phyloP scores from a whole-genome alignment of 2,113 vertebrate genomes.

The Cheilinus undulatus region DNA sequence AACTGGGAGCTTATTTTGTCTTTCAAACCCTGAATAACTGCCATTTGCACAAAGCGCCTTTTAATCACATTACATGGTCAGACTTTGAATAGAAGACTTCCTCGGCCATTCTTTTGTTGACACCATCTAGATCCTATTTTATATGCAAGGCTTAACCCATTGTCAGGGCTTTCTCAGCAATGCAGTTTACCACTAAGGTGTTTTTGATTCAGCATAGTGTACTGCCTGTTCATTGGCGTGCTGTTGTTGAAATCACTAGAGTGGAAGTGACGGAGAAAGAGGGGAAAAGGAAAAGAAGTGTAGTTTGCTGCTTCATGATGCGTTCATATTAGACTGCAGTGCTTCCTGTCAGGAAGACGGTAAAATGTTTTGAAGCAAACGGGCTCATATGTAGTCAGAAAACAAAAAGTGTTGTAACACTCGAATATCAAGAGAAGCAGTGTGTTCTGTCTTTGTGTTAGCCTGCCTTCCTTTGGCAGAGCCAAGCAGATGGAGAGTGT shows the following conservation, averaged over 20 bases:
- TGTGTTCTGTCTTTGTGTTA: conserved; percentile 30
- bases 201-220: conserved; percentile 58
- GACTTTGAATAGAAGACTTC: conserved; percentile 69
- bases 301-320: conserved; percentile 47
- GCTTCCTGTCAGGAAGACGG: conserved; percentile 55
- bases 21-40: conserved; percentile 73
- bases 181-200: conserved; percentile 60
- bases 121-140: conserved; percentile 70
- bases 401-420: conserved; percentile 50
- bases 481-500: conserved; percentile 59
- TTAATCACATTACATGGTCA: conserved; percentile 80
- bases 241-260: conserved; percentile 51
- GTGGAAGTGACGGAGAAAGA: conserved; percentile 41
- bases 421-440: conserved; percentile 47
- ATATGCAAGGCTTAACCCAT: conserved; percentile 69
- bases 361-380: conserved; percentile 55
- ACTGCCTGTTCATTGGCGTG: conserved; percentile 10
- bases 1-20: conserved; percentile 67
- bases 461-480: conserved; percentile 32
- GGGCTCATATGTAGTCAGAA: conserved; percentile 29
- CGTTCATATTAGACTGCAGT: conserved; percentile 45
- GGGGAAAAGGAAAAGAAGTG: neutral
- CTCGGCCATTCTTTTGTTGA: conserved; percentile 65
- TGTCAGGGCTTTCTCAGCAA: conserved; percentile 59
- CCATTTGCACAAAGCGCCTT: conserved; percentile 74